Percentiles rank a stretch among this genome's conserved stretches.
Evolutionary conservation across 2,888 invertebrate species (phyloP).

Genomic region (Anthophora plumipes): DNA sequence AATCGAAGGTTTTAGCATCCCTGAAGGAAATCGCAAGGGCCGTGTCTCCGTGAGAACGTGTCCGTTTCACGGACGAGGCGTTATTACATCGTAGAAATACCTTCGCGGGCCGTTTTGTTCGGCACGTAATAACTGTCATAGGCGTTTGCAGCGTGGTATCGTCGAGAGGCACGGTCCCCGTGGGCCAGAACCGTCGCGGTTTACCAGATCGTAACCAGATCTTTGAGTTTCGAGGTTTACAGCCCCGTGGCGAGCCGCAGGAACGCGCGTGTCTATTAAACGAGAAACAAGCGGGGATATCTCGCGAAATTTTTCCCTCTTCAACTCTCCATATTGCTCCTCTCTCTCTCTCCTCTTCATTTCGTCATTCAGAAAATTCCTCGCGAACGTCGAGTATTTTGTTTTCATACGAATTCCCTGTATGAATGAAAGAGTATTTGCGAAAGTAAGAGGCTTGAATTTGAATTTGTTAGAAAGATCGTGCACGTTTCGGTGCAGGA

Average conservation of each 20-base stretch:
- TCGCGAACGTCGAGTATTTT: neutral
- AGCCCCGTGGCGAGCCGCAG: constrained; percentile 28
- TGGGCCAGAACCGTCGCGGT: constrained; percentile 23
- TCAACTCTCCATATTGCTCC: too few relatives aligned
- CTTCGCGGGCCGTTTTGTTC: constrained; percentile 38
- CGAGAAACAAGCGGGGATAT: constrained; percentile 31
- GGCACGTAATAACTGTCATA: constrained; percentile 62
- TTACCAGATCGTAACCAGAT: constrained; percentile 57
- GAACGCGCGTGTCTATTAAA: constrained; percentile 53
- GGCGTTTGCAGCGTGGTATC: constrained; percentile 20
- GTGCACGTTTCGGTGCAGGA: neutral
- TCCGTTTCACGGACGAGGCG: constrained; percentile 15
- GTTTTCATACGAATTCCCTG: too few relatives aligned
- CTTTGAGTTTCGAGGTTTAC: constrained; percentile 64
- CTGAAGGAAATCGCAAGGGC: neutral
- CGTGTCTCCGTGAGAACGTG: constrained; percentile 20
- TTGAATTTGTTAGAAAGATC: constrained; percentile 5
- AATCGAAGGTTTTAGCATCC: constrained; percentile 7
- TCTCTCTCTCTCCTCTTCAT: too few relatives aligned
- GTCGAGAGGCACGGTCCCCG: neutral
- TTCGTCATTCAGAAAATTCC: too few relatives aligned
- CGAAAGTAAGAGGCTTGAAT: neutral
- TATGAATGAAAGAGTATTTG: neutral
- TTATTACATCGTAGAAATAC: constrained; percentile 44
- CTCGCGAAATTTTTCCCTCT: too few relatives aligned